Evolutionary conservation across 1,140 invertebrate species (phyloP).

Genomic region (Eueides isabella): DNA sequence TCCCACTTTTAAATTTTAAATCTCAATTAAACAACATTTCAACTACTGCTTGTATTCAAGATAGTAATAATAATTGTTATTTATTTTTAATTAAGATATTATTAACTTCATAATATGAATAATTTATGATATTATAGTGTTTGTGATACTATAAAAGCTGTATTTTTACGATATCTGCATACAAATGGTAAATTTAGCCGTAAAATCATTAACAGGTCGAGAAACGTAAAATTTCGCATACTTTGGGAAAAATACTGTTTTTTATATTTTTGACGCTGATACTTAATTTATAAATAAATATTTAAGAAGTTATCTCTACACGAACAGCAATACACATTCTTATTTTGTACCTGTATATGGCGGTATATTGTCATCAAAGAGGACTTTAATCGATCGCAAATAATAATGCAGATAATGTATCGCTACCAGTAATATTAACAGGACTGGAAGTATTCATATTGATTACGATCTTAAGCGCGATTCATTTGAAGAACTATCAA

Average conservation of each 20-base stretch:
- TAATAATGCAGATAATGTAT: constrained; percentile 39
- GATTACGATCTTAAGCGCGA: constrained; percentile 24
- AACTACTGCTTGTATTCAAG: neutral
- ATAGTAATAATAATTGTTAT: neutral
- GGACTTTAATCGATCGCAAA: constrained; percentile 21
- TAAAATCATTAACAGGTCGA: neutral
- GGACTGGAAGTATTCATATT: constrained; percentile 28
- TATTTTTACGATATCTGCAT: no score
- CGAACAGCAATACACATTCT: neutral
- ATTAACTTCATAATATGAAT: neutral
- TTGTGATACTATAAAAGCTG: neutral
- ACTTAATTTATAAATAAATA: neutral
- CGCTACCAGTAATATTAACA: constrained; percentile 36
- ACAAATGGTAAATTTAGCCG: no score
- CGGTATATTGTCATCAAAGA: constrained; percentile 16
- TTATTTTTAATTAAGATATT: neutral
- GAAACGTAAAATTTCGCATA: neutral
- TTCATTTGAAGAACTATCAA: constrained; percentile 36
- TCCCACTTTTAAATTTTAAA: no score
- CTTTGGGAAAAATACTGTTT: no score
- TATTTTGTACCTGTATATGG: neutral
- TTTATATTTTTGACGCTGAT: no score
- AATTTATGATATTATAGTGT: neutral
- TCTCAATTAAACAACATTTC: no score
- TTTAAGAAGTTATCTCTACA: neutral